Base-by-base conservation (phyloP, 2,113 vertebrate genomes). In the Proterorhinus semilunaris region DNA sequence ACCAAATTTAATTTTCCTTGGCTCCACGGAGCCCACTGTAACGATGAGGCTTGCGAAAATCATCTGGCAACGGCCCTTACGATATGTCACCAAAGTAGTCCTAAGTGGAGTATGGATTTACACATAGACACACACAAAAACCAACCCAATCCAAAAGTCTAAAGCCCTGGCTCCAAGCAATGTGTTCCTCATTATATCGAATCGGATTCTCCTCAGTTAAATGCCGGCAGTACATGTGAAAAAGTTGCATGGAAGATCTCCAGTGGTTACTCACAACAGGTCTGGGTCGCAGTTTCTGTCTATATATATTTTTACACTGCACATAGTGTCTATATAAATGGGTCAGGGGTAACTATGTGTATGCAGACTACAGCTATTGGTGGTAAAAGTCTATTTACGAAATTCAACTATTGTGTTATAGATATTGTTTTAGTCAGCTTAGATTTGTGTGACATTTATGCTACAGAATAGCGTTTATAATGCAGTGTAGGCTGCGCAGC, bases 121-220 rank as follows among this genome's bases (percentile, higher is more conserved):
- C 70, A 62, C 17, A 55, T 70, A 64, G 36, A 69, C 65, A 68
- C 63, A 78, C 68, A 8, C 36, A 66, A 62, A 74, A 68, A 68
- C 27, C 66, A 47, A 69, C 70, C 52, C 58, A 71, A 68, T 65
- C 61, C 27, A 66, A 10, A 70, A 57, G 54, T 67, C 43, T 46
- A 17, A 0, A 43, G 65, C 42, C 11, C 51, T 52, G 55, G 57
- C 71, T 88, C 72, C 78, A 80, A 49, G 80, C 76, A 91, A 90
- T 87, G 85, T 91, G 89, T 80, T 89, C 27, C 73, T 88, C 75
- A 89, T 93, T 92, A 93, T 12, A 65, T 69, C 59, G 84, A 90
- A 88, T 85, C 72, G 72, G 69, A 80, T 86, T 85, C 83, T 83
- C 77, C 68, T 75, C 74, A 62, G 72, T 77, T 81, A 15, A 10